phyloP scores from a whole-genome alignment of 2,113 vertebrate species.

The Aegypius monachus region DNA sequence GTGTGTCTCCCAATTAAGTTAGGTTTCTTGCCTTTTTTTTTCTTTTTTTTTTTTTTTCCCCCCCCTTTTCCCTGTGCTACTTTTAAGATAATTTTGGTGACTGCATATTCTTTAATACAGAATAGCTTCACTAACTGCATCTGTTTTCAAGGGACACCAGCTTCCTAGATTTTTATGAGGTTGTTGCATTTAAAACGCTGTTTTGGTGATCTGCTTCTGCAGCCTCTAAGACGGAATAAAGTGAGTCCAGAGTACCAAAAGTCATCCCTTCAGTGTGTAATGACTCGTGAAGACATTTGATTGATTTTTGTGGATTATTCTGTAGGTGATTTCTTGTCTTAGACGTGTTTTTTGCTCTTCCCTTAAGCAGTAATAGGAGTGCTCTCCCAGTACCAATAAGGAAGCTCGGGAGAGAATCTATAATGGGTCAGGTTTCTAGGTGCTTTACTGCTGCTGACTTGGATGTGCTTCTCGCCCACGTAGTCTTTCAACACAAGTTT shows the following conservation, averaged over 20 bases:
- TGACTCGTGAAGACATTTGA: background rate
- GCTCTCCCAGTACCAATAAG: background rate
- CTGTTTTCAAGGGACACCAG: background rate
- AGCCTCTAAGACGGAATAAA: background rate
- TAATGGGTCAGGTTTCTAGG: background rate
- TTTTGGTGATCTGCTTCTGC: background rate
- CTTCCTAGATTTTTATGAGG: background rate
- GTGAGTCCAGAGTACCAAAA: background rate
- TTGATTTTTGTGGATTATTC: background rate
- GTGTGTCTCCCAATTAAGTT: background rate
- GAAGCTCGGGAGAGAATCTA: fast-evolving
- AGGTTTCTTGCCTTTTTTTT: background rate
- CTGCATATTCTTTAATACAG: background rate
- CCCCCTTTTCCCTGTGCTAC: background rate
- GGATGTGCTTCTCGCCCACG: background rate
- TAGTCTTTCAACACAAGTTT: background rate
- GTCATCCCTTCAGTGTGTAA: background rate
- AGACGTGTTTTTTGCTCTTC: background rate
- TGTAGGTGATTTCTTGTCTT: background rate
- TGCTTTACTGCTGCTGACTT: too few species aligned
- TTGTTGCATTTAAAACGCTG: background rate
- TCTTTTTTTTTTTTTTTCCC: too few species aligned
- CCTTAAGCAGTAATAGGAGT: background rate
- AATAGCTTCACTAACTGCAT: background rate
- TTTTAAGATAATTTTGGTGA: background rate